Evolutionary conservation across 2,797 vertebrate genomes (phyloP).

Genomic region (Hozukius guyotensis): DNA sequence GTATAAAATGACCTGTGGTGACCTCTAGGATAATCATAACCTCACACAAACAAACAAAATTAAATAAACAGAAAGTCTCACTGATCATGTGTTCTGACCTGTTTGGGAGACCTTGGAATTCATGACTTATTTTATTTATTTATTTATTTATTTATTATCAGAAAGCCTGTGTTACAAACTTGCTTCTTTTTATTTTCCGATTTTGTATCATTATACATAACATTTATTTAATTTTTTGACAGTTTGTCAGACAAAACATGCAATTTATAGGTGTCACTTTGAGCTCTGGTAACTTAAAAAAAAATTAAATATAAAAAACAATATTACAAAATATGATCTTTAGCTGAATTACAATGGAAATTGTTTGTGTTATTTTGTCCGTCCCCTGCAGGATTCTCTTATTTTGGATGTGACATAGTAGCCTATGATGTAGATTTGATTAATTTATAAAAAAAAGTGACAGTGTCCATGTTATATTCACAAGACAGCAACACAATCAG

Average conservation of each 20-base stretch:
- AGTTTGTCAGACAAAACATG: not conserved
- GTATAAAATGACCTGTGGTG: no score
- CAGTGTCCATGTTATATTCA: not conserved
- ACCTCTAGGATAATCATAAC: no score
- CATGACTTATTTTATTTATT: not conserved
- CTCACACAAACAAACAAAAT: not conserved
- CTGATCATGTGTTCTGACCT: no score
- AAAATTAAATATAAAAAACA: not conserved
- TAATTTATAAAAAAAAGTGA: conserved; percentile 9
- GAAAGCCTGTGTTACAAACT: not conserved
- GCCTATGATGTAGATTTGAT: not conserved
- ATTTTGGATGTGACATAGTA: not conserved
- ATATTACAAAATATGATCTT: not conserved
- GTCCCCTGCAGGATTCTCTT: not conserved
- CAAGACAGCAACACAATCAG: not conserved
- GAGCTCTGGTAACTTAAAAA: not conserved
- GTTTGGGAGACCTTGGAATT: not conserved
- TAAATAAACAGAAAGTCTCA: fast-evolving
- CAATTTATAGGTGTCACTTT: not conserved
- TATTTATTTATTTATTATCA: not conserved
- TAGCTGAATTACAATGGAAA: not conserved
- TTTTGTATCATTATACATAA: not conserved
- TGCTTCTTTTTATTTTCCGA: not conserved
- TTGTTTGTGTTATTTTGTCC: not conserved
- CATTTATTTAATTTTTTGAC: not conserved